Conservation (phyloP, 1,140 invertebrate genomes). For the Drosophila punjabiensis region DNA sequence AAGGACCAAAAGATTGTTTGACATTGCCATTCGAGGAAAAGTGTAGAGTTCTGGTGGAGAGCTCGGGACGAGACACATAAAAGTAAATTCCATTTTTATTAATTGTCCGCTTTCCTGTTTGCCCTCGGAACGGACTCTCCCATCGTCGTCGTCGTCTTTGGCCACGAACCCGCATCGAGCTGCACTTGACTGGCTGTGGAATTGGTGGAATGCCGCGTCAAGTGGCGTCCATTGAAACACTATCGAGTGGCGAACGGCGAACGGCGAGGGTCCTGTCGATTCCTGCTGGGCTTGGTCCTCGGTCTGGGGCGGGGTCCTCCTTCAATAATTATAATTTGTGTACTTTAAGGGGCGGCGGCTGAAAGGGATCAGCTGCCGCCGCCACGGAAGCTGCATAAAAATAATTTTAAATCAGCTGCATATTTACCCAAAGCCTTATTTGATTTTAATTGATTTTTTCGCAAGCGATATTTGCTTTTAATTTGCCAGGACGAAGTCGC, state of each 20-base stretch:
- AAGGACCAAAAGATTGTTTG: slow-evolving; percentile 52
- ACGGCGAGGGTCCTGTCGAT: slow-evolving; percentile 6
- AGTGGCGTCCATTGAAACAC: slow-evolving; percentile 71
- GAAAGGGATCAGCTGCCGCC: slow-evolving; percentile 34
- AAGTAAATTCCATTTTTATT: slow-evolving; percentile 77
- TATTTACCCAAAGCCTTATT: slow-evolving; percentile 82
- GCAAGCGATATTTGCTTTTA: slow-evolving; percentile 74
- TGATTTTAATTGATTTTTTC: slow-evolving; percentile 82
- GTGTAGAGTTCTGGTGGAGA: neutral
- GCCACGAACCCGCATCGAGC: slow-evolving; percentile 18
- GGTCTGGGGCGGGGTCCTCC: slow-evolving; percentile 1
- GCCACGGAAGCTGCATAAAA: slow-evolving; percentile 44
- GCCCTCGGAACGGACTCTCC: slow-evolving; percentile 35
- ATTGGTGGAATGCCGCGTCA: slow-evolving; percentile 38
- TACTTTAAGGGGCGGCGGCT: slow-evolving; percentile 59
- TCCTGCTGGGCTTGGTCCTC: slow-evolving; percentile 11
- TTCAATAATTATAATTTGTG: slow-evolving; percentile 77
- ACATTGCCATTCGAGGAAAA: slow-evolving; percentile 48
- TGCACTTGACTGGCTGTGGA: slow-evolving; percentile 61
- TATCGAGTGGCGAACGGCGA: slow-evolving; percentile 38
- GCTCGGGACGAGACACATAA: slow-evolving; percentile 43
- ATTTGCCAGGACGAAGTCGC: slow-evolving; percentile 64
- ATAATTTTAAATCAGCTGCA: slow-evolving; percentile 78
- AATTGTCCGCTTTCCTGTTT: slow-evolving; percentile 62
- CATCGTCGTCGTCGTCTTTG: neutral